Evolutionary conservation across 2,113 vertebrate genomes (phyloP).

Genomic region (Paralichthys olivaceus): DNA sequence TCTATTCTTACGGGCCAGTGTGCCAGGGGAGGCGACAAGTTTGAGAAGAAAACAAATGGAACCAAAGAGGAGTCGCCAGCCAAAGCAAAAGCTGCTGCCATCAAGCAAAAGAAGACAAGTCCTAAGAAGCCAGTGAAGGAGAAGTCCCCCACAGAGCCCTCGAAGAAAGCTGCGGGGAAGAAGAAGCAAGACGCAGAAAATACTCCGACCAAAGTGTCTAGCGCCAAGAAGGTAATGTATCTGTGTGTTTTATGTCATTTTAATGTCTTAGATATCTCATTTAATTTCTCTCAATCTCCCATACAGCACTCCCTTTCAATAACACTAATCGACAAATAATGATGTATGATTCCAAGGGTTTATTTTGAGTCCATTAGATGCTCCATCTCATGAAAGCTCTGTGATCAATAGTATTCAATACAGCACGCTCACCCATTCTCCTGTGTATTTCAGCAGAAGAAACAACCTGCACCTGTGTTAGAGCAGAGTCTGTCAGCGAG

Average conservation of each 20-base stretch:
- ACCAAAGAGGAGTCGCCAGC: constrained; percentile 79
- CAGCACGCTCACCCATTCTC: constrained; percentile 28
- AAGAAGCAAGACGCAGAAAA: constrained; percentile 70
- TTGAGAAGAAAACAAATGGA: constrained; percentile 76
- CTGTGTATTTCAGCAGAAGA: constrained; percentile 76
- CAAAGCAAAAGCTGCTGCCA: constrained; percentile 69
- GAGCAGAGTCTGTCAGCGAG: constrained; percentile 58
- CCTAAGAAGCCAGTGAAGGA: constrained; percentile 73
- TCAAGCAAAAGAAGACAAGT: constrained; percentile 77
- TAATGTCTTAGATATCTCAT: background rate
- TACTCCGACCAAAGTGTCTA: constrained; percentile 51
- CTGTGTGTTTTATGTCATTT: background rate
- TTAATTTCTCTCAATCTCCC: background rate
- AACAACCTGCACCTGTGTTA: constrained; percentile 65
- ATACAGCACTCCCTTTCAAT: background rate
- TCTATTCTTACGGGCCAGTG: constrained; percentile 73
- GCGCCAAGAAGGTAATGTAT: constrained; percentile 77
- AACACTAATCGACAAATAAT: constrained; percentile 18
- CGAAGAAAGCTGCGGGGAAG: constrained; percentile 65
- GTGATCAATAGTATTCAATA: constrained; percentile 58
- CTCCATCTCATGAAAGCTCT: constrained; percentile 42
- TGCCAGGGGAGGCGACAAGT: constrained; percentile 45
- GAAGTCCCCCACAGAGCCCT: constrained; percentile 48
- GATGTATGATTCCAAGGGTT: constrained; percentile 15
- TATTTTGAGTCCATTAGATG: constrained; percentile 25